These are phyloP conservation scores for Drosophila birchii DNA, from an alignment of 2,888 invertebrate species.

Conservation along the genomic window DNA sequence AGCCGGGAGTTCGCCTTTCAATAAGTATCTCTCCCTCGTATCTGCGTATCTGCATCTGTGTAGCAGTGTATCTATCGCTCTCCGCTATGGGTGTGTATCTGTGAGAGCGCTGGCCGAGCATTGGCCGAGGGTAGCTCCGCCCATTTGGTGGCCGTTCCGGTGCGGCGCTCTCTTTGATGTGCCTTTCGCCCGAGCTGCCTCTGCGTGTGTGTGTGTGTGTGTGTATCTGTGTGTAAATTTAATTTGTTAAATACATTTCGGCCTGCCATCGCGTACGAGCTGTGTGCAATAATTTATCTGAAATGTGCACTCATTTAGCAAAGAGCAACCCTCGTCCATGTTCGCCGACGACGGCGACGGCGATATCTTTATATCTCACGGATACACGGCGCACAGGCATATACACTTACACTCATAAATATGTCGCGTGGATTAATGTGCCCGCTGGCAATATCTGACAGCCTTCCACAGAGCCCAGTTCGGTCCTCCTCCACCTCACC, in stretches of 20 bases:
- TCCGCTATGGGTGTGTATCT: slow-evolving; percentile 49
- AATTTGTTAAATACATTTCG: slow-evolving; percentile 79
- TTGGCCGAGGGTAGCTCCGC: slow-evolving; percentile 64
- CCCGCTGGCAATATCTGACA: slow-evolving; percentile 81
- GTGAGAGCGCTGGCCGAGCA: slow-evolving; percentile 43
- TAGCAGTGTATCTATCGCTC: slow-evolving; percentile 28
- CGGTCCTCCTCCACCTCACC: not conserved
- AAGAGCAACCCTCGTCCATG: slow-evolving; percentile 76
- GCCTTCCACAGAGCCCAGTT: slow-evolving; percentile 28
- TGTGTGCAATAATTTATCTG: slow-evolving; percentile 82
- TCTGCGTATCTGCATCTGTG: slow-evolving; percentile 24
- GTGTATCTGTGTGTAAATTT: slow-evolving; percentile 69
- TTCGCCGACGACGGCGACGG: slow-evolving; percentile 46
- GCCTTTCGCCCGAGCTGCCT: slow-evolving; percentile 16
- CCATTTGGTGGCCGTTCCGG: slow-evolving; percentile 51
- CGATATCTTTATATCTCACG: slow-evolving; percentile 82
- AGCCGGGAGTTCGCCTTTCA: not conserved
- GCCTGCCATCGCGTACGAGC: slow-evolving; percentile 72
- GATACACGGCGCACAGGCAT: slow-evolving; percentile 53
- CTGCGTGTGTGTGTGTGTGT: slow-evolving; percentile 31
- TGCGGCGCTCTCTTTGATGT: slow-evolving; percentile 69
- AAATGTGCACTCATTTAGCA: slow-evolving; percentile 78
- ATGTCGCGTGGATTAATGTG: slow-evolving; percentile 82
- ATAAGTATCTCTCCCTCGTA: slow-evolving; percentile 3
- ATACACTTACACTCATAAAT: slow-evolving; percentile 76